Evolutionary conservation across 64 coral and sea anemone species (phyloP), one percentile per base, ranked within the genome.

Genomic region (Trachythela sp.): DNA sequence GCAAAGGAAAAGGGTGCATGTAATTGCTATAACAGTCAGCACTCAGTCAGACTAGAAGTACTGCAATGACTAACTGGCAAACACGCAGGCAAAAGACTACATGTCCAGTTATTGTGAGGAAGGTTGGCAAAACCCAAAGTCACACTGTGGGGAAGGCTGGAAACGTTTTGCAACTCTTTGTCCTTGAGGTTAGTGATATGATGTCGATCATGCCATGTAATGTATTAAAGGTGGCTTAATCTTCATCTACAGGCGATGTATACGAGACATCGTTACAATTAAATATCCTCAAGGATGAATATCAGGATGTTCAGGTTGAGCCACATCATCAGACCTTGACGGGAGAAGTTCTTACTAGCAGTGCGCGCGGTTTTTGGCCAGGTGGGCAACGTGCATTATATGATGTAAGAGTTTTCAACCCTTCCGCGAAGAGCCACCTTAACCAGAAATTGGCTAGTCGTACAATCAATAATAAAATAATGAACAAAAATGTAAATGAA

Each of bases 321-420:
- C 80, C 48, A 70, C 51, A 84, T n/a, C 91, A 88, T 22, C 36
- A 88, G 77, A 83, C 91, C 27, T 18, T 85, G 40, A 92, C 80
- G 40, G 87, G 77, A 85, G 91, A 92, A 92, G 54, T 64, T 48
- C 34, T 92, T 41, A 41, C 35, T 26, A 38, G 83, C 26, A 91
- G 89, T 76, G 84, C 41, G 14, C 49, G 89, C 36, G 49, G 92
- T 36, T 93, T 89, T 86, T 94, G 88, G 92, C 88, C 90, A 90
- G 87, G 52, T 70, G 54, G 85, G 77, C 88, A 94, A 90, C 89
- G 70, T 85, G 72, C 88, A 94, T 90, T 94, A 48, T 88, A 90
- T 70, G 92, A 94, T 90, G 92, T 94, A 9, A 87, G 84, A 70
- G 88, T 90, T 90, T 94, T 94, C 87, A 90, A 94, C 84, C 92